Base-by-base conservation (phyloP, 2,113 vertebrate genomes). In the Bubalus kerabau region DNA sequence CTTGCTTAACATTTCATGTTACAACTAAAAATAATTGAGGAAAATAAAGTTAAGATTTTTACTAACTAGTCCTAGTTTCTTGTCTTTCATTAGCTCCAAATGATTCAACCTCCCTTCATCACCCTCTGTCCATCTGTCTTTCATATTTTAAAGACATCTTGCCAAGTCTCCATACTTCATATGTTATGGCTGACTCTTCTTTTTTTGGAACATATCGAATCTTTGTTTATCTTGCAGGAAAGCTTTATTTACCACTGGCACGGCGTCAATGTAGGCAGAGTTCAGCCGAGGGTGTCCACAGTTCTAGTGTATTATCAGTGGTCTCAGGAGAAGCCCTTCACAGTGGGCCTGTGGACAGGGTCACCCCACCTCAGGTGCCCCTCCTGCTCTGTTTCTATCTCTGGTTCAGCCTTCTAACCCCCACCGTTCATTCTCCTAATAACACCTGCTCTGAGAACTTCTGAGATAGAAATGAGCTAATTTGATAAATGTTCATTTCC, bases 41-140 rank as follows among this genome's bases (percentile, higher is more conserved):
- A 96, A 92, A 87, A 83, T 62, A 21, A 26, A 10, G 23, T 21
- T 67, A 54, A 56, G 9, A 86, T 86, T 93, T 85, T 82, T 14
- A 83, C 36, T 60, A 87, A 60, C 2, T 48, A 84, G 19, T 56
- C 62, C n/a, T 21, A 54, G 6, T 4, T 74, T 23, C 48, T 84
- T 87, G 11, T 5, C 19, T 96, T 84, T 56, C 21, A 12, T 46
- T 86, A 57, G 12, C 3, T 87, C 24, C 67, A 11, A 83, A 46
- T 80, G 4, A 7, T 52, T 78, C 52, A 54, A 6, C 3, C 9
- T 32, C 13, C 24, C 62, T 83, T 83, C 2, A 2, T 64, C 62
- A 74, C 3, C 3, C 12, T 10, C 56, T n/a, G 36, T 87, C 36
- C n/a, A 17, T 26, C 13, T 52, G 5, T 64, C 80, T 71, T 84